These are phyloP conservation scores for Halisarca cf. caerulea DNA, from an alignment of 37 sponge, comb jelly and placozoan genomes.

Conservation along the genomic window DNA sequence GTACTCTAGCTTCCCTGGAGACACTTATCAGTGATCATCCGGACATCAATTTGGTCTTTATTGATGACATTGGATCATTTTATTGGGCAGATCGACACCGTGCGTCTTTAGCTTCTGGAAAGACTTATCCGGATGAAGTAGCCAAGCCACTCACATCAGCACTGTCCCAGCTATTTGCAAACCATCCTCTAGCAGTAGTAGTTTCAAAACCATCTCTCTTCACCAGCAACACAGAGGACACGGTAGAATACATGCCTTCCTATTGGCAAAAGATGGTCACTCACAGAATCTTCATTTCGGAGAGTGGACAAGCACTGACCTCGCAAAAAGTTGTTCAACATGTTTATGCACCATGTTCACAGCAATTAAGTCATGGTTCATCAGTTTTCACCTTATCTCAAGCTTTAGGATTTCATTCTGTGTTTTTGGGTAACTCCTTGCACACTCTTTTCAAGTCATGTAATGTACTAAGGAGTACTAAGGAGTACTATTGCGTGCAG, in stretches of 20 bases:
- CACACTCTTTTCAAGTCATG: too few species aligned
- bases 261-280: conserved; percentile 18
- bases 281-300: not conserved
- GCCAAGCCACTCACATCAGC: not conserved
- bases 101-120: not conserved
- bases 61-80: conserved; percentile 22
- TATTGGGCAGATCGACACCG: conserved; percentile 5
- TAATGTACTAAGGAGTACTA: too few species aligned
- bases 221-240: not conserved
- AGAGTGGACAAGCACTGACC: not conserved
- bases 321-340: too few species aligned
- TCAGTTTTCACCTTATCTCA: too few species aligned
- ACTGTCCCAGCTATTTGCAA: not conserved
- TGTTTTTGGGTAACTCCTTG: too few species aligned
- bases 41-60: not conserved
- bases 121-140: not conserved
- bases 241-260: conserved; percentile 1
- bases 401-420: too few species aligned
- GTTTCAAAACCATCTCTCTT: conserved; percentile 11
- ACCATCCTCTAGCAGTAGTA: not conserved
- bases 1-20: not conserved
- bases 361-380: too few species aligned
- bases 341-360: too few species aligned
- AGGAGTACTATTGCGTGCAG: too few species aligned
- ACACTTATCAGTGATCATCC: not conserved